These are phyloP conservation scores for Sarcophaga carnaria DNA, from an alignment of 2,888 invertebrate genomes.

Conservation along the genomic window DNA sequence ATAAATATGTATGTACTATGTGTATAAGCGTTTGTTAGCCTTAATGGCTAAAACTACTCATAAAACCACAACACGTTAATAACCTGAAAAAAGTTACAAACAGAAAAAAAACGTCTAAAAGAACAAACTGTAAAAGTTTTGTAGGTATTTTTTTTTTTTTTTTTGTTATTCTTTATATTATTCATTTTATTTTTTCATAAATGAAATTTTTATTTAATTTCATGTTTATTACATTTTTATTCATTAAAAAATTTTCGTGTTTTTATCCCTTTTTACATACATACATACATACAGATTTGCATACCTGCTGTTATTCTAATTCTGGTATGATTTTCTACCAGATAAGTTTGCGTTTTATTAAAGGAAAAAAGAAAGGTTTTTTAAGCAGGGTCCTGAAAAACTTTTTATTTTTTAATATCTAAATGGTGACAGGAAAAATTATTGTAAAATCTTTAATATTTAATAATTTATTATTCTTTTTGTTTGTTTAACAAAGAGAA, in stretches of 20 bases:
- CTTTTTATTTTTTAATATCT: too few species aligned
- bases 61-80: slow-evolving; percentile 40
- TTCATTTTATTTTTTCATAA: slow-evolving; percentile 41
- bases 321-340: too few species aligned
- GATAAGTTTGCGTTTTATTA: too few species aligned
- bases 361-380: too few species aligned
- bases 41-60: slow-evolving; percentile 35
- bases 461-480: too few species aligned
- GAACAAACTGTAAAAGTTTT: slow-evolving; percentile 37
- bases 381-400: too few species aligned
- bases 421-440: too few species aligned
- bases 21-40: background rate
- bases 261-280: background rate
- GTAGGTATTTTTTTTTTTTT: slow-evolving; percentile 20
- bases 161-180: slow-evolving; percentile 3
- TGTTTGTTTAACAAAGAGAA: too few species aligned
- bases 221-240: slow-evolving; percentile 48
- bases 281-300: background rate
- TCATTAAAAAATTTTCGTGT: background rate
- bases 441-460: too few species aligned
- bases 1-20: background rate
- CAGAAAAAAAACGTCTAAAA: slow-evolving; percentile 12
- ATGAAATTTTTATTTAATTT: slow-evolving; percentile 45
- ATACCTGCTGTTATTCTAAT: background rate
- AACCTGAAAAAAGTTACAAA: slow-evolving; percentile 34